phyloP scores from a whole-genome alignment of 2,113 vertebrate genomes.

The Rhynchopsitta pachyrhyncha region DNA sequence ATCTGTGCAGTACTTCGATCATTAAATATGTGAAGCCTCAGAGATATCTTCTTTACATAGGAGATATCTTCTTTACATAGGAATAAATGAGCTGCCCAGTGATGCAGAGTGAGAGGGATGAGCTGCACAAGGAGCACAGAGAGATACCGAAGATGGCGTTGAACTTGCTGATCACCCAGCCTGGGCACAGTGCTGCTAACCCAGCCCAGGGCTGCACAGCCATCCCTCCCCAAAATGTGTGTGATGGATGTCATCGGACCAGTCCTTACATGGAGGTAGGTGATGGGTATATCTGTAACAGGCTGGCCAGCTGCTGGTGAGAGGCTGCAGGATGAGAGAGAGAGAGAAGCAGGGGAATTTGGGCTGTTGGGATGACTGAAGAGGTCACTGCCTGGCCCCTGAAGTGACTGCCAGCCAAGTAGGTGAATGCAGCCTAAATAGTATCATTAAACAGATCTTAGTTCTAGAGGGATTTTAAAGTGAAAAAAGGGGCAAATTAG shows the following conservation, averaged over 20 bases:
- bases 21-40: neutral
- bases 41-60: neutral
- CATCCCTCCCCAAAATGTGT: neutral
- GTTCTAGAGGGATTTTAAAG: neutral
- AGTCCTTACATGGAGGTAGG: neutral
- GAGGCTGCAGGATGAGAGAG: neutral
- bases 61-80: neutral
- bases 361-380: neutral
- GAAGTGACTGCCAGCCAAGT: neutral
- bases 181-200: neutral
- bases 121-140: accelerated
- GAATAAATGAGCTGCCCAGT: neutral
- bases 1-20: neutral
- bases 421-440: neutral
- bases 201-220: neutral
- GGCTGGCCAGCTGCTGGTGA: neutral
- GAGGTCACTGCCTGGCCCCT: neutral
- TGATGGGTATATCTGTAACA: neutral
- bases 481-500: neutral
- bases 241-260: neutral
- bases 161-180: neutral
- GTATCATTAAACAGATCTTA: neutral
- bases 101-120: neutral
- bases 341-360: neutral
- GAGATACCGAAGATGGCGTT: accelerated